Evolutionary conservation across 2,888 invertebrate genomes (phyloP).

Genomic region (Caenorhabditis imperialis): DNA sequence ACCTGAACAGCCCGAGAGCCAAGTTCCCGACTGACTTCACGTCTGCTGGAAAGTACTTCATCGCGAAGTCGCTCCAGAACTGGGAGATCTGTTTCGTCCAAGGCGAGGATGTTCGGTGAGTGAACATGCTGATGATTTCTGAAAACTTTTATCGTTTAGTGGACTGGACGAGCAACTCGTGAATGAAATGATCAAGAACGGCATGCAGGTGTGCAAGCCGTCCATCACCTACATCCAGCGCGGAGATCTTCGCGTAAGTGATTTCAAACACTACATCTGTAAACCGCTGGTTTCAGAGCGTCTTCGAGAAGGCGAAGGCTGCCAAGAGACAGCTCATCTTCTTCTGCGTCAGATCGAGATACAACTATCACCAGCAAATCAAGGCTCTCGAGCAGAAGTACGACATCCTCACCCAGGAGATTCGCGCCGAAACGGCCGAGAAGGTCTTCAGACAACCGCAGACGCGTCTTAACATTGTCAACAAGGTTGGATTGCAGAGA

Average conservation of each 20-base stretch:
- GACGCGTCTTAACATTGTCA: slow-evolving; percentile 44
- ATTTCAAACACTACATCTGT: not conserved
- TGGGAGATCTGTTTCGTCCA: slow-evolving; percentile 33
- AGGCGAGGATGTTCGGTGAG: slow-evolving; percentile 27
- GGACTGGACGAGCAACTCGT: slow-evolving; percentile 15
- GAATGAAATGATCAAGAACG: slow-evolving; percentile 17
- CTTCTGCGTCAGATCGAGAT: slow-evolving; percentile 22
- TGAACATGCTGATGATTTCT: not conserved
- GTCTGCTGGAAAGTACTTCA: slow-evolving; percentile 21
- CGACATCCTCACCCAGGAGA: slow-evolving; percentile 47
- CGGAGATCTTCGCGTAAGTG: slow-evolving; percentile 15
- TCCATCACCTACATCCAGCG: not conserved
- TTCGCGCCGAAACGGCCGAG: slow-evolving; percentile 19
- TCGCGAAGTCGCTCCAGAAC: slow-evolving; percentile 16
- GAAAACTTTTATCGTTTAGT: slow-evolving; percentile 9
- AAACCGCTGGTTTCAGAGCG: not conserved
- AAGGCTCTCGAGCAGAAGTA: slow-evolving; percentile 46
- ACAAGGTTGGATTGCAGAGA: slow-evolving; percentile 19
- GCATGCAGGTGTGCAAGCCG: slow-evolving; percentile 13
- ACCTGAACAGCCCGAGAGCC: slow-evolving; percentile 9
- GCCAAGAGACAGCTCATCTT: slow-evolving; percentile 25
- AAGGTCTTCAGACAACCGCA: slow-evolving; percentile 29
- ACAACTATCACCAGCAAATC: slow-evolving; percentile 41
- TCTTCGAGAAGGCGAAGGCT: slow-evolving; percentile 31
- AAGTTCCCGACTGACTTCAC: slow-evolving; percentile 33